Conservation (phyloP, 2,113 vertebrate species). For the Trichechus manatus region DNA sequence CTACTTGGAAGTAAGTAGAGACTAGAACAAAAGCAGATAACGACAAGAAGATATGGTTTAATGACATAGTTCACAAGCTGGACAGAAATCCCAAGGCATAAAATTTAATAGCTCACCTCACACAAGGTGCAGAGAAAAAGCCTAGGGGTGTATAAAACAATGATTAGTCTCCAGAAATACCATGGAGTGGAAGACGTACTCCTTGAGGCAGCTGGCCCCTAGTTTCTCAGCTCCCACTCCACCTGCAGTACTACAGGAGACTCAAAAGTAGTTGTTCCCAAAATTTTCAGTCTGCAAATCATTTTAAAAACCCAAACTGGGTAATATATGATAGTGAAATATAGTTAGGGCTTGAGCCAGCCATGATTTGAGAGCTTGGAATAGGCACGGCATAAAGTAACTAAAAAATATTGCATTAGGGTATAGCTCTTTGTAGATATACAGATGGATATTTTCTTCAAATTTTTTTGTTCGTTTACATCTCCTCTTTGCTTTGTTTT, state of each 20-base stretch:
- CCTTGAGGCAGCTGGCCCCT: neutral
- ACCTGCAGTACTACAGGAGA: neutral
- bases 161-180: constrained; percentile 31
- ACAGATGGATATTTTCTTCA: neutral
- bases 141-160: neutral
- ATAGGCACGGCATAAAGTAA: neutral
- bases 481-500: neutral
- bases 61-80: constrained; percentile 17
- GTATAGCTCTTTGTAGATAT: constrained; percentile 33
- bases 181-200: neutral
- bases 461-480: constrained; percentile 15
- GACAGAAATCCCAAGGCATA: constrained; percentile 19
- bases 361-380: neutral
- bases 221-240: neutral
- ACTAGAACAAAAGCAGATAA: neutral
- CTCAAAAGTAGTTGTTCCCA: neutral
- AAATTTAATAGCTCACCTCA: constrained; percentile 34
- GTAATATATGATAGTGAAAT: constrained; percentile 58
- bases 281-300: constrained; percentile 57
- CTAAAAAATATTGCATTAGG: neutral
- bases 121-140: neutral
- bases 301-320: constrained; percentile 15
- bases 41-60: constrained; percentile 35
- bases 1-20: neutral
- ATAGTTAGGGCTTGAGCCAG: neutral